These are phyloP conservation scores for Bruchidius siliquastri DNA, from an alignment of 2,888 invertebrate species.

Conservation along the genomic window DNA sequence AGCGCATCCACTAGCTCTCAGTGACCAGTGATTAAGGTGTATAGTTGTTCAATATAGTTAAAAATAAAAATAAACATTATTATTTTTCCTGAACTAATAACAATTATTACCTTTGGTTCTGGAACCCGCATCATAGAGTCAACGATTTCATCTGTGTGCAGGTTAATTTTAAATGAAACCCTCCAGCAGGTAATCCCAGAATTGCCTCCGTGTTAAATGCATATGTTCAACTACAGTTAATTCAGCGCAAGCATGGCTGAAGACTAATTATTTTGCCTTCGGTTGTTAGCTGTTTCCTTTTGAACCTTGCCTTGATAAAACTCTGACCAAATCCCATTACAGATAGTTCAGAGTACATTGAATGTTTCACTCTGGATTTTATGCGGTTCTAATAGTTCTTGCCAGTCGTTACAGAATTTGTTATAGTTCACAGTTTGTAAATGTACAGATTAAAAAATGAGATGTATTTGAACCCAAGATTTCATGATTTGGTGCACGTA, in stretches of 20 bases:
- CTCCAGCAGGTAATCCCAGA: not conserved
- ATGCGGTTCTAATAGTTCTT: too few relatives aligned
- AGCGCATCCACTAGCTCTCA: too few relatives aligned
- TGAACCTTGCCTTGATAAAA: not conserved
- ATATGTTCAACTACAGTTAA: not conserved
- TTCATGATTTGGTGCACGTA: too few relatives aligned
- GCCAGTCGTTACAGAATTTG: too few relatives aligned
- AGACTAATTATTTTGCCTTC: not conserved
- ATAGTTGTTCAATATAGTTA: too few relatives aligned
- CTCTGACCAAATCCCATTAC: not conserved
- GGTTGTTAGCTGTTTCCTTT: not conserved
- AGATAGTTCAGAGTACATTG: not conserved
- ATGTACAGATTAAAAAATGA: too few relatives aligned
- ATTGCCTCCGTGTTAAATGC: not conserved
- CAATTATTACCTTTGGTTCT: not conserved
- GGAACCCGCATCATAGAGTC: not conserved
- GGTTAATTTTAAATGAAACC: not conserved
- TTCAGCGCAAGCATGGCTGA: not conserved
- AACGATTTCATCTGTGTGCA: not conserved
- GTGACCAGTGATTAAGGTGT: too few relatives aligned
- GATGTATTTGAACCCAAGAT: too few relatives aligned
- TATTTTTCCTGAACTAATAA: not conserved
- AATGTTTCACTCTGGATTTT: not conserved
- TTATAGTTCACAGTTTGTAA: too few relatives aligned
- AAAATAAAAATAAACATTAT: too few relatives aligned